Evolutionary conservation across 2,113 vertebrate genomes (phyloP).

Genomic region (Lepisosteus oculatus): DNA sequence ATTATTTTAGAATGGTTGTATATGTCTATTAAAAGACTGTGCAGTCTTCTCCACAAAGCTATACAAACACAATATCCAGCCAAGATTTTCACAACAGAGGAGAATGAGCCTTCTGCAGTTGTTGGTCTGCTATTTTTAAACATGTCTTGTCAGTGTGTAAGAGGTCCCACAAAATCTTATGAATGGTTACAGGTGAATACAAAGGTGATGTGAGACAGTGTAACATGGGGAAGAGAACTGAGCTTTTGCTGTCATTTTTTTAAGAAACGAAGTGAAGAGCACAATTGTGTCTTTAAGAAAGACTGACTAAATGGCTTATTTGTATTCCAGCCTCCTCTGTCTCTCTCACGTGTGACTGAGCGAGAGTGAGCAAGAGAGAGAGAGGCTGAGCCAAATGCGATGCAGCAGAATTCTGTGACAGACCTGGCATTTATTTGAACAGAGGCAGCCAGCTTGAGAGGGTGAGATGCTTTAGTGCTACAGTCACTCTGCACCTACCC

Average conservation of each 20-base stretch:
- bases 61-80: too few species aligned
- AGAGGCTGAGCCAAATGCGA: conserved; percentile 54
- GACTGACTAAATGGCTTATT: conserved; percentile 55
- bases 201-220: too few species aligned
- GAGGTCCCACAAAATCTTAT: neutral
- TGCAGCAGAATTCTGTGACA: conserved; percentile 66
- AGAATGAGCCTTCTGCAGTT: too few species aligned
- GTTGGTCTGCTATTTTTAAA: neutral
- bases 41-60: too few species aligned
- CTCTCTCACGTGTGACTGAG: conserved; percentile 61
- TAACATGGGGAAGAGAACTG: neutral
- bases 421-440: conserved; percentile 62
- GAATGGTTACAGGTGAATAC: too few species aligned
- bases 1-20: too few species aligned
- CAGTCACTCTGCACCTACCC: conserved; percentile 41
- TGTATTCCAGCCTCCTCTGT: conserved; percentile 59
- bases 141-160: too few species aligned
- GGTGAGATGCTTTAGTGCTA: conserved; percentile 35
- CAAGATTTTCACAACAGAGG: too few species aligned
- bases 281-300: conserved; percentile 67
- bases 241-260: conserved; percentile 6
- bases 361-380: conserved; percentile 49
- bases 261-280: conserved; percentile 33
- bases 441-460: conserved; percentile 49
- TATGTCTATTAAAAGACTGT: too few species aligned